Evolutionary conservation across 2,113 vertebrate genomes (phyloP).

Genomic region (Hylia prasina): DNA sequence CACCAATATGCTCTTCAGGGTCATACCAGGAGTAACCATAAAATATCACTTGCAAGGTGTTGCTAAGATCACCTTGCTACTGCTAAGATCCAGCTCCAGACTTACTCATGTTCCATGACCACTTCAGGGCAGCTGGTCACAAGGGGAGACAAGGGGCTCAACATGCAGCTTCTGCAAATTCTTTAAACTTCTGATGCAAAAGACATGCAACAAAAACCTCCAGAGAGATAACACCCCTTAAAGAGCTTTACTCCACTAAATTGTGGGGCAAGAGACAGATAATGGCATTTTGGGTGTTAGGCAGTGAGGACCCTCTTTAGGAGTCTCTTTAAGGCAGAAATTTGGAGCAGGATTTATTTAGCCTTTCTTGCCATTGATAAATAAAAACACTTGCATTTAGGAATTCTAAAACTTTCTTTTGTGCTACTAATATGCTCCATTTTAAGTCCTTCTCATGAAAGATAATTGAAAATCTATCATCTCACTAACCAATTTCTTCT

Average conservation of each 20-base stretch:
- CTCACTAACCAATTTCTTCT: background rate
- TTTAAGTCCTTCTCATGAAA: background rate
- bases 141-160: background rate
- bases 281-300: background rate
- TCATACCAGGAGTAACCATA: background rate
- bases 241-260: background rate
- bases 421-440: background rate
- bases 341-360: background rate
- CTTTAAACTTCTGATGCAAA: background rate
- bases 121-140: background rate
- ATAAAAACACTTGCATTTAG: background rate
- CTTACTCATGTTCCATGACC: too few relatives aligned
- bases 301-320: background rate
- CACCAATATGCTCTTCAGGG: background rate
- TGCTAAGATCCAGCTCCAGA: background rate
- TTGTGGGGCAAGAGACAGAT: background rate
- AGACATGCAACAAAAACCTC: accelerated
- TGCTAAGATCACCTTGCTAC: background rate
- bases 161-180: background rate
- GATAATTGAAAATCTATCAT: background rate
- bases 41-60: too few relatives aligned
- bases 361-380: background rate
- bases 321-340: background rate
- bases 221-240: background rate
- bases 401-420: background rate